phyloP scores from a whole-genome alignment of 2,113 vertebrate species.

The Zosterops hypoxanthus region DNA sequence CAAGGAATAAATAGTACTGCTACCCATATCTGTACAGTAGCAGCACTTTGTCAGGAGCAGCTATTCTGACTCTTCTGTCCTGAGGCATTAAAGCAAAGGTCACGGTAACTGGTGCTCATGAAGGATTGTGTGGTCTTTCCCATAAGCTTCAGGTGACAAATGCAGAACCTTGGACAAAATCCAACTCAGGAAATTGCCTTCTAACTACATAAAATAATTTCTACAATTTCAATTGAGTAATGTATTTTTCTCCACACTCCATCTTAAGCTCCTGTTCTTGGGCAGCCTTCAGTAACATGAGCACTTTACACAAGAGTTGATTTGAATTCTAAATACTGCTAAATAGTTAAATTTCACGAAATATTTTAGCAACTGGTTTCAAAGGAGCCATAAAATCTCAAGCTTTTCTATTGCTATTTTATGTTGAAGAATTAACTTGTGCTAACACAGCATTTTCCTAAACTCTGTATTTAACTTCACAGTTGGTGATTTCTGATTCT shows the following conservation, averaged over 20 bases:
- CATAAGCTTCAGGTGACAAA: conserved; percentile 20
- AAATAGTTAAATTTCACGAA: not conserved
- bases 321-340: not conserved
- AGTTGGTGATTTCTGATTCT: not conserved
- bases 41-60: not conserved
- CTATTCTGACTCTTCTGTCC: not conserved
- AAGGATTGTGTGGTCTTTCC: not conserved
- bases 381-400: not conserved
- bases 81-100: not conserved
- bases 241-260: not conserved
- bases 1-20: not conserved
- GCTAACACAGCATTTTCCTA: not conserved
- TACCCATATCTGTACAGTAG: not conserved
- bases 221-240: not conserved
- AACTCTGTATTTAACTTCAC: not conserved
- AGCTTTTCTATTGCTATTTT: not conserved
- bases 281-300: not conserved
- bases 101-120: not conserved
- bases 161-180: conserved; percentile 10
- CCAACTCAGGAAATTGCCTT: conserved; percentile 36
- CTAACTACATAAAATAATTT: conserved; percentile 18
- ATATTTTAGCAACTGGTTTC: not conserved
- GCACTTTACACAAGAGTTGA: not conserved
- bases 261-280: not conserved
- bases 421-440: not conserved